Evolutionary conservation across 2,888 invertebrate species (phyloP).

Genomic region (Hirtodrosophila histrioides): DNA sequence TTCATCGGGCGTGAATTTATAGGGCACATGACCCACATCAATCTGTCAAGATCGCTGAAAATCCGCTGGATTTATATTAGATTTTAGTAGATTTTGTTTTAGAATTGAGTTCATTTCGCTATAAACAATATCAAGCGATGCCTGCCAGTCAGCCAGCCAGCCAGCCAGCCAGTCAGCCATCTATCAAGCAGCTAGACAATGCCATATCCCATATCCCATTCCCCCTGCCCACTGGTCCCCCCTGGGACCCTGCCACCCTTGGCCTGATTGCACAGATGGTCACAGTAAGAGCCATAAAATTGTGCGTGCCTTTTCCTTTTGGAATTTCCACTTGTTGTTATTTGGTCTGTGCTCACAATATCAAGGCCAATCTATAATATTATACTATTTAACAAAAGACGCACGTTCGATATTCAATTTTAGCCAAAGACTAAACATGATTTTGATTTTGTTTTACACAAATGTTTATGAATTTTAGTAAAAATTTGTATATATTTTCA

Average conservation of each 20-base stretch:
- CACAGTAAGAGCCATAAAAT: constrained; percentile 13
- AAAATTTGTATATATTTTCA: not conserved
- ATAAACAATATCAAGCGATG: constrained; percentile 27
- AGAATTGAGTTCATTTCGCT: constrained; percentile 2
- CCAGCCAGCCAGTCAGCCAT: constrained; percentile 10
- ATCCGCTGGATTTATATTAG: constrained; percentile 28
- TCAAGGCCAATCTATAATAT: constrained; percentile 29
- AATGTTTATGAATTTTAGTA: not conserved
- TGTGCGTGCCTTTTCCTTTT: constrained; percentile 28
- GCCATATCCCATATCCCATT: not conserved
- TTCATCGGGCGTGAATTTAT: not conserved
- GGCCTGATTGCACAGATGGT: constrained; percentile 24
- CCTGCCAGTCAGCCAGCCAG: constrained; percentile 1
- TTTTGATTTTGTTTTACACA: not conserved
- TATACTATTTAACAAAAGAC: too few relatives aligned
- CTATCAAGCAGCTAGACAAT: constrained; percentile 15
- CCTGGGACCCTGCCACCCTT: not conserved
- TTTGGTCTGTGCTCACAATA: not conserved
- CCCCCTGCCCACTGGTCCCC: not conserved
- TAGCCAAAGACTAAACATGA: too few relatives aligned
- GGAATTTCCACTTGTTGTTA: constrained; percentile 51
- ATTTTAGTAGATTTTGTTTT: constrained; percentile 20
- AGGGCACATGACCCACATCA: constrained; percentile 45
- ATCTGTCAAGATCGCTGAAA: constrained; percentile 46
- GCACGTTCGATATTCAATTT: too few relatives aligned